Conservation (phyloP, 1,140 invertebrate genomes). For the Macrocentrus cingulum region DNA sequence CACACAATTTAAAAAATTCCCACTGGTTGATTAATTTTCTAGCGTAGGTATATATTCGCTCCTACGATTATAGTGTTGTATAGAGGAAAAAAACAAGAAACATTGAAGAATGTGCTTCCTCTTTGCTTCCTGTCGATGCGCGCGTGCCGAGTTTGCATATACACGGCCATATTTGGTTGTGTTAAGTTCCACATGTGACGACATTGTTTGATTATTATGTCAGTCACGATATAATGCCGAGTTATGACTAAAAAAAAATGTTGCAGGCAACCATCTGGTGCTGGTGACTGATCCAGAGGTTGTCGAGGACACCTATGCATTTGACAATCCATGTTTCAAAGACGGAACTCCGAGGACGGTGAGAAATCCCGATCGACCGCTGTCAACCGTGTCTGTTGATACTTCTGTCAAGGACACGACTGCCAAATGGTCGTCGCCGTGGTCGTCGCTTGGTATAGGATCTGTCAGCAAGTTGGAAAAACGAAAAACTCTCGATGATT, state of each 20-base stretch:
- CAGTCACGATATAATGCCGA: slow-evolving; percentile 16
- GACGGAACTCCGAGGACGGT: slow-evolving; percentile 49
- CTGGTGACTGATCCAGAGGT: slow-evolving; percentile 72
- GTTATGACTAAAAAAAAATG: no score
- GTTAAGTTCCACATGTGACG: slow-evolving; percentile 24
- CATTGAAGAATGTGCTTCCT: slow-evolving; percentile 49
- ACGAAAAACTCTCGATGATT: slow-evolving; percentile 66
- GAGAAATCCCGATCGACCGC: slow-evolving; percentile 49
- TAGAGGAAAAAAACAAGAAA: not conserved
- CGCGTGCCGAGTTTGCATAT: not conserved
- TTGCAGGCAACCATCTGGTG: slow-evolving; percentile 72
- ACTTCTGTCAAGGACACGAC: slow-evolving; percentile 53
- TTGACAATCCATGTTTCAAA: slow-evolving; percentile 79
- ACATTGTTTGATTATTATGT: not conserved
- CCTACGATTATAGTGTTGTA: slow-evolving; percentile 19
- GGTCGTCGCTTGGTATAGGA: slow-evolving; percentile 60
- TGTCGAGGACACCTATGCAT: slow-evolving; percentile 73
- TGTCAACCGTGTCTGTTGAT: slow-evolving; percentile 46
- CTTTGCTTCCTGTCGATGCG: slow-evolving; percentile 42
- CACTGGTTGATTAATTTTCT: no score
- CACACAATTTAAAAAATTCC: no score
- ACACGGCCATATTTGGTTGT: slow-evolving; percentile 44
- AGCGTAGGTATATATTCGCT: no score
- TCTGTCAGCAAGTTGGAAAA: slow-evolving; percentile 58
- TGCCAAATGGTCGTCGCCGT: slow-evolving; percentile 55